These are phyloP conservation scores for Cairina moschata DNA, from an alignment of 2,113 vertebrate species.

Conservation along the genomic window DNA sequence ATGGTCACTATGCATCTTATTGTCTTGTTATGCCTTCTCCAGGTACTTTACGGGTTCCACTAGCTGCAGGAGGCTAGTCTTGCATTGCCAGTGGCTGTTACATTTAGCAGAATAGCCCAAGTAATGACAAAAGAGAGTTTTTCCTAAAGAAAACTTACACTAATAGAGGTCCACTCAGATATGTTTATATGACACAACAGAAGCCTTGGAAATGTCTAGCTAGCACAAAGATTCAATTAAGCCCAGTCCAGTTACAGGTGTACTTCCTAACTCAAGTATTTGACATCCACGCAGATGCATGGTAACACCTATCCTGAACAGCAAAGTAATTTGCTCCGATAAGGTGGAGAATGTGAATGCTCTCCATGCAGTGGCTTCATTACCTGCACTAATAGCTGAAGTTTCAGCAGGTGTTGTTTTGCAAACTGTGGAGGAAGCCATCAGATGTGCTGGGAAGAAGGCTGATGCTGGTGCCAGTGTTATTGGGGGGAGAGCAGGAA, in stretches of 20 bases:
- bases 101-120: neutral
- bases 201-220: slow-evolving; percentile 40
- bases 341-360: slow-evolving; percentile 24
- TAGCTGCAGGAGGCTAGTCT: neutral
- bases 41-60: neutral
- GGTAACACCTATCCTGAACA: slow-evolving; percentile 62
- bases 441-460: slow-evolving; percentile 49
- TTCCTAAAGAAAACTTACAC: neutral
- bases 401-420: slow-evolving; percentile 47
- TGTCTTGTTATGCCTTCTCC: neutral
- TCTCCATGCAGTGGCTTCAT: slow-evolving; percentile 58
- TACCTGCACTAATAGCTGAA: slow-evolving; percentile 57
- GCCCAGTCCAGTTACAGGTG: slow-evolving; percentile 30
- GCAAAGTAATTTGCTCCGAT: slow-evolving; percentile 69
- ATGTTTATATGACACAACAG: neutral
- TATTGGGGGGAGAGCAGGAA: neutral
- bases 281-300: slow-evolving; percentile 56
- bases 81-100: neutral
- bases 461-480: neutral
- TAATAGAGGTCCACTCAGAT: neutral
- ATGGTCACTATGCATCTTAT: neutral
- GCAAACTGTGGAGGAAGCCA: slow-evolving; percentile 26
- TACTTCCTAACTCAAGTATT: slow-evolving; percentile 70
- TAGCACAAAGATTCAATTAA: slow-evolving; percentile 72
- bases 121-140: neutral